Percentiles rank a stretch among this genome's conserved stretches.
Evolutionary conservation across 1,140 invertebrate species (phyloP).

Genomic region (Diabrotica virgifera): DNA sequence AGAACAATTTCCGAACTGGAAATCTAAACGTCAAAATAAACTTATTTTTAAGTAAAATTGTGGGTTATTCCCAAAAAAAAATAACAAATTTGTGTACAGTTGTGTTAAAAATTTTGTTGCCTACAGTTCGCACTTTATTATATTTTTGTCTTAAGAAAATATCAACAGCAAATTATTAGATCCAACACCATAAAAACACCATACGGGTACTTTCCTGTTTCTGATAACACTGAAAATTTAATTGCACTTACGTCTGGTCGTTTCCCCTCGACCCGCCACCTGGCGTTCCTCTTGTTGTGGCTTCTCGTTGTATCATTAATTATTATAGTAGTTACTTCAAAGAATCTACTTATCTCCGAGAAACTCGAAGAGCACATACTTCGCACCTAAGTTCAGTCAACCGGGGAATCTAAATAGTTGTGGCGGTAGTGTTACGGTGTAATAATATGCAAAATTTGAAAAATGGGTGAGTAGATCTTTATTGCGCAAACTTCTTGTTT

Average conservation of each 20-base stretch:
- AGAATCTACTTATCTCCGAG: constrained; percentile 4
- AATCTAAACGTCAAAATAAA: too few species aligned
- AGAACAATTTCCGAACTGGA: too few species aligned
- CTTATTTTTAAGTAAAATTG: too few species aligned
- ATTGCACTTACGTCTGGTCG: background rate
- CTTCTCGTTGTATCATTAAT: constrained; percentile 6
- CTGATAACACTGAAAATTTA: background rate
- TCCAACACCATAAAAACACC: background rate
- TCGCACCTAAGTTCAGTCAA: background rate
- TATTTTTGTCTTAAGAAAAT: too few species aligned
- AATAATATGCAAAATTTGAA: constrained; percentile 4
- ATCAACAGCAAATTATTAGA: too few species aligned
- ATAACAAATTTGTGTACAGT: too few species aligned
- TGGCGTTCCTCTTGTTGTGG: background rate
- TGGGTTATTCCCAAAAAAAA: too few species aligned
- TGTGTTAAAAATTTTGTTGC: too few species aligned
- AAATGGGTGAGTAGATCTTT: constrained; percentile 7
- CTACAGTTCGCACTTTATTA: too few species aligned
- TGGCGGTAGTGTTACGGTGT: background rate
- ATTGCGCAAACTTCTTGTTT: too few species aligned
- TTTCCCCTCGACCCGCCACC: background rate
- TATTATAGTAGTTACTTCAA: constrained; percentile 8
- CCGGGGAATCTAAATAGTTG: background rate
- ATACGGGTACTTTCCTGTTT: constrained; percentile 5
- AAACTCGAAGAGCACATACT: background rate